Base-by-base conservation (phyloP, 2,888 invertebrate species). In the Synanthedon myopaeformis region DNA sequence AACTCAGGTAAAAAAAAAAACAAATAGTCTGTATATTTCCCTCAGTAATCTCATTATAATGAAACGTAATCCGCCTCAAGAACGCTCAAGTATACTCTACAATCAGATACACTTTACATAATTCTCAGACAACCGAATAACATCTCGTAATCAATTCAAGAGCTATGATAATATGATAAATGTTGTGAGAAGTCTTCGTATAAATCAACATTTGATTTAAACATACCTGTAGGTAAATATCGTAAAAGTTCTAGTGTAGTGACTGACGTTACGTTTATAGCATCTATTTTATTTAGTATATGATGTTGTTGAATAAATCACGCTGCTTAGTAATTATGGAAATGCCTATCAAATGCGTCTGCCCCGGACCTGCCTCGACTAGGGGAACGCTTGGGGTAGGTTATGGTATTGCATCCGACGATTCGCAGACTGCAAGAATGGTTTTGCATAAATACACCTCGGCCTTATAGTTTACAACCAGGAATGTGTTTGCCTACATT, bases 321-420 rank as follows among this genome's bases (percentile, higher is more conserved):
- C 49, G 19, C 64, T 17, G 49, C 64, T 68, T 62, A 61, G 74
- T 77, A 78, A 79, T 80, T 79, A 82, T 78, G 79, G 72, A 78
- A 82, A 79, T 81, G 74, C 71, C 68, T 73, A 76, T 82, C 78
- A 81, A 79, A 78, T 72, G 72, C 74, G 79, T 77, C 78, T 79
- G 74, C 68, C 74, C 73, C 19, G 74, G 76, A 75, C 79, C 80
- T 78, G 70, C 76, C 80, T 70, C 79, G 76, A 72, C 71, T 74
- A 77, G 83, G 83, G 83, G 82, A 79, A 74, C 66, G 72, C 74
- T 80, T 80, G 76, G 78, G 81, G 82, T 81, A 82, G 84, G 83
- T 76, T 83, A 81, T 82, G 81, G 82, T 68, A 75, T 76, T 84
- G 84, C 83, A 84, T 76, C 78, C 76, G 76, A 76, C 74, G 73